Percentiles rank a stretch among this genome's conserved stretches.
phyloP scores from a whole-genome alignment of 2,888 invertebrate genomes.

The Dichetophora obliterata region DNA sequence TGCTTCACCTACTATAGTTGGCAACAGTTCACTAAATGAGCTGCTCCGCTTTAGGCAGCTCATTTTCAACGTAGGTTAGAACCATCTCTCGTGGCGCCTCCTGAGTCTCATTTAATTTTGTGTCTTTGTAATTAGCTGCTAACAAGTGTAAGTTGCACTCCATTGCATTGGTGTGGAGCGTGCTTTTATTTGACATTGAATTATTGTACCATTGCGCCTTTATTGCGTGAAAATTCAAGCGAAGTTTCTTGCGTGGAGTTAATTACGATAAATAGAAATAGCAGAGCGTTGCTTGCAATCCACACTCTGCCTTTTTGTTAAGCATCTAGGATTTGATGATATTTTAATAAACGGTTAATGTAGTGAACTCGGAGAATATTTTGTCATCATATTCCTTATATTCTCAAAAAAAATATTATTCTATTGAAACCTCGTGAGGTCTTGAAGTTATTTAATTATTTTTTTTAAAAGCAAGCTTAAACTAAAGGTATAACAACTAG shows the following conservation, averaged over 20 bases:
- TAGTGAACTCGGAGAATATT: not conserved
- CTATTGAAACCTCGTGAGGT: too few species aligned
- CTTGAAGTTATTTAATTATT: too few species aligned
- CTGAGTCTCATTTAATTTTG: not conserved
- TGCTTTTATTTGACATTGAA: conserved; percentile 5
- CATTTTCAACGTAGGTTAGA: conserved; percentile 2
- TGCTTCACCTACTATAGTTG: not conserved
- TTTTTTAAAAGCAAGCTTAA: too few species aligned
- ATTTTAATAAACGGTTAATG: not conserved
- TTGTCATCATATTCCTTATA: not conserved
- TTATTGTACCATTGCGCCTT: conserved; percentile 5
- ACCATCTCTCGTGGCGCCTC: not conserved
- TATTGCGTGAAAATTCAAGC: conserved; percentile 20
- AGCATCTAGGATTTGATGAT: not conserved
- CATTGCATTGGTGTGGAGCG: too few species aligned
- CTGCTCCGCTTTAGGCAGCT: conserved; percentile 1
- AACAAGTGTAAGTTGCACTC: conserved; percentile 6
- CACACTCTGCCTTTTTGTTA: too few species aligned
- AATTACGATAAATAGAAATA: too few species aligned
- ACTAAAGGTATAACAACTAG: too few species aligned
- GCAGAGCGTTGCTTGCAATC: too few species aligned
- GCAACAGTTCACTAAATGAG: conserved; percentile 30
- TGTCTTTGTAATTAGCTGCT: conserved; percentile 20
- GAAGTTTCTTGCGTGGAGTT: not conserved
- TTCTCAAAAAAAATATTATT: too few species aligned